Evolutionary conservation across 2,113 vertebrate genomes (phyloP).

Genomic region (Cheilinus undulatus): DNA sequence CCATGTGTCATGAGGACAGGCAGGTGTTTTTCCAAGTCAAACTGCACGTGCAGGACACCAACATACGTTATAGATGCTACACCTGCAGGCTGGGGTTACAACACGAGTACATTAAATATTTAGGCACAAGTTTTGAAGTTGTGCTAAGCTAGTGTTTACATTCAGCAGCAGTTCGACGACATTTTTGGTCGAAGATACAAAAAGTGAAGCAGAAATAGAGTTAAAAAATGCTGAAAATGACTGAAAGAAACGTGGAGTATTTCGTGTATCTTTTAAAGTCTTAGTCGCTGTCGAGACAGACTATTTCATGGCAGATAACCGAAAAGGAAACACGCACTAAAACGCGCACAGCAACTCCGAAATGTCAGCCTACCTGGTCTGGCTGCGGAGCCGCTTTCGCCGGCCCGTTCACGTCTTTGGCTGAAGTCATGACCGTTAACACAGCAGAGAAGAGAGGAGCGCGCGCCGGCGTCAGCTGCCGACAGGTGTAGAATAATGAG

Average conservation of each 20-base stretch:
- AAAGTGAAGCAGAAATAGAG: neutral
- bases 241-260: neutral
- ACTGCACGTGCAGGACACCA: conserved; percentile 19
- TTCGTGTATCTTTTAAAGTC: conserved; percentile 3
- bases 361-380: conserved; percentile 92
- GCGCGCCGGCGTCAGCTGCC: conserved; percentile 35
- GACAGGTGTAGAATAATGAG: conserved; percentile 64
- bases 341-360: too few species aligned
- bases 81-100: conserved; percentile 47
- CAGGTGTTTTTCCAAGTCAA: neutral
- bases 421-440: conserved; percentile 90
- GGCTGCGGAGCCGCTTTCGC: conserved; percentile 89
- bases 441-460: conserved; percentile 51
- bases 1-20: neutral
- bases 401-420: conserved; percentile 88
- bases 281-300: neutral
- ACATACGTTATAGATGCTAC: conserved; percentile 14
- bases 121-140: conserved; percentile 55
- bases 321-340: neutral
- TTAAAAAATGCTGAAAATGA: neutral
- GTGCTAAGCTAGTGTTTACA: neutral
- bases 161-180: conserved; percentile 3
- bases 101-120: conserved; percentile 51
- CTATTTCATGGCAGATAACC: neutral
- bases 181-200: neutral